Evolutionary conservation across 2,888 invertebrate genomes (phyloP).

Genomic region (Campoletis raptor): DNA sequence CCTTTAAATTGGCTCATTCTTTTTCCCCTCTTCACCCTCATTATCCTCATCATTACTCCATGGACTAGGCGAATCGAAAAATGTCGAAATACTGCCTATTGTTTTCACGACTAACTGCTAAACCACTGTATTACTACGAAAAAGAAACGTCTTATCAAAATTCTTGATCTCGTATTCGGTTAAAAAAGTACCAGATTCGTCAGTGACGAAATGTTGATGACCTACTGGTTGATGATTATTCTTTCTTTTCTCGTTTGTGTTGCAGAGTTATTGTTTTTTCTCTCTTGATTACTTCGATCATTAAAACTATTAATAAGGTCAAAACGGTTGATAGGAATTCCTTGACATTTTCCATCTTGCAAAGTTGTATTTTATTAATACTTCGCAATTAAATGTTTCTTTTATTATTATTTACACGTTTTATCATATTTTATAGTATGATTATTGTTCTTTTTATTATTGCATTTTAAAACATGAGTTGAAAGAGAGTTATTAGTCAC

Average conservation of each 20-base stretch:
- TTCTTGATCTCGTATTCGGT: conserved; percentile 21
- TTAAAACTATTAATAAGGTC: not conserved
- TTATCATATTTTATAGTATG: not conserved
- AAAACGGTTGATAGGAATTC: not conserved
- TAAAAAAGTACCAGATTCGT: conserved; percentile 2
- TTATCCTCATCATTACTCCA: conserved; percentile 49
- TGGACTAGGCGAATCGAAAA: conserved; percentile 49
- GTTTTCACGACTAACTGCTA: conserved; percentile 44
- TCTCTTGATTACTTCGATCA: not conserved
- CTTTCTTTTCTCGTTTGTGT: not conserved
- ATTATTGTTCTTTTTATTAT: not conserved
- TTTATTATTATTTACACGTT: not conserved
- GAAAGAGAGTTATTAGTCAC: not conserved
- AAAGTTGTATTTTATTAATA: not conserved
- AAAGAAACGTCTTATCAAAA: conserved; percentile 38
- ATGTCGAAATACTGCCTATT: conserved; percentile 61
- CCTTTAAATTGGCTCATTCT: conserved; percentile 22
- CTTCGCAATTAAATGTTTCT: not conserved
- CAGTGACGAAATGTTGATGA: conserved; percentile 55
- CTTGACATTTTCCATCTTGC: not conserved
- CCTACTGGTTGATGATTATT: not conserved
- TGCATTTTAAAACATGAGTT: not conserved
- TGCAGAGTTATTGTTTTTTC: not conserved
- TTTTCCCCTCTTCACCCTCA: conserved; percentile 35
- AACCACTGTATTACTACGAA: conserved; percentile 12